Base-by-base conservation (phyloP, 2,888 invertebrate genomes). In the Laothoe populi region DNA sequence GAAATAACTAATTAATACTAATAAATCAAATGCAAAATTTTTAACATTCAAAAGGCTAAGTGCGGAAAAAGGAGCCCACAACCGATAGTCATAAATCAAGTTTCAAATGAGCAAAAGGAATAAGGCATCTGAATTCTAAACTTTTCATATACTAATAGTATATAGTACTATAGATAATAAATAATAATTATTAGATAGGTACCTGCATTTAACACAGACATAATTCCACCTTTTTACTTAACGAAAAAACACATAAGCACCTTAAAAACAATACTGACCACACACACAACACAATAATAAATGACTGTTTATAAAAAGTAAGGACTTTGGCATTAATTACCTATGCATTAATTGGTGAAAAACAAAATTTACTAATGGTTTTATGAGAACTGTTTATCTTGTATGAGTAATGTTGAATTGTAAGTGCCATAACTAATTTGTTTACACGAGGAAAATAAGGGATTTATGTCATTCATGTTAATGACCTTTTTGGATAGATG, bases 301-400 rank as follows among this genome's bases (percentile, higher is more conserved):
- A 61, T 53, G 49, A 44, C 26, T 42, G 23, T 13, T 24, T 38
- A 26, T 26, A 53, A 66, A 59, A 62, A 57, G 26, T 62, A 58
- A 59, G 45, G 60, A 64, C 57, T 62, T 58, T 42, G 26, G 31
- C 42, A 16, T 49, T 49, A 16, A 53, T 24, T 58, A 63, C 57
- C 61, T 57, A 59, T 64, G 60, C 16, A 48, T 63, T 60, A 63
- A 61, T 24, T 48, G 45, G 48, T 40, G 26, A 42, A 53, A 61
- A 49, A 61, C 24, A 61, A 24, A 61, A 77, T 79, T 78, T 77
- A 74, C 72, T 75, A 77, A 81, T 73, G 73, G 70, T 69, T 72
- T 53, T 74, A 66, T 60, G 60, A 58, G 74, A 78, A 82, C 40
- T 62, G 60, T 26, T 69, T 78, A 76, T 75, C 72, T 74, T 57